Evolutionary conservation across 2,113 vertebrate species (phyloP).

Genomic region (Crocuta crocuta): DNA sequence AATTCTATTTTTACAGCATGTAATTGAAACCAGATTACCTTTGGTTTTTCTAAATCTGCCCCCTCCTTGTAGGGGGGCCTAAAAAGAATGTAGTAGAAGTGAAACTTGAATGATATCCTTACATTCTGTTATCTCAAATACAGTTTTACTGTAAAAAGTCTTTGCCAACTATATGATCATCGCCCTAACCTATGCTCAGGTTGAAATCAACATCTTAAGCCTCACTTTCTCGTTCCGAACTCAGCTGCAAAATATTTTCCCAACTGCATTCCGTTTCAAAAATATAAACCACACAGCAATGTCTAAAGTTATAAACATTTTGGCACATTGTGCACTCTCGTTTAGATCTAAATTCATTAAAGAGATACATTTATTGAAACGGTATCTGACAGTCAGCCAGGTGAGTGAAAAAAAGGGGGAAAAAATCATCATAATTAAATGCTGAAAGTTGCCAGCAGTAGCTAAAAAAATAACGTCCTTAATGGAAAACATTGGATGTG

Average conservation of each 20-base stretch:
- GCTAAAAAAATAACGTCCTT: constrained; percentile 24
- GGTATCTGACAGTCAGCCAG: background rate
- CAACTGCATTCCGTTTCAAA: constrained; percentile 34
- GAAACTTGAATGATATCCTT: constrained; percentile 62
- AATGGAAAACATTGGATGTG: background rate
- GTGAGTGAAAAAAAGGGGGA: background rate
- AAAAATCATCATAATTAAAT: background rate
- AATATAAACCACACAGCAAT: background rate
- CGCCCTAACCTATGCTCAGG: background rate
- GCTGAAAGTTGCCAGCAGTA: background rate
- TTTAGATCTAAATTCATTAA: background rate
- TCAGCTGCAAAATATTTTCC: background rate
- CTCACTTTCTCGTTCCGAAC: background rate
- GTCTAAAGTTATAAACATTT: background rate
- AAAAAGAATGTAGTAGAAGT: constrained; percentile 55
- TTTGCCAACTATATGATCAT: background rate
- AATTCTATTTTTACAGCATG: constrained; percentile 79
- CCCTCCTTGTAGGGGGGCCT: background rate
- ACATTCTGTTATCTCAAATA: background rate
- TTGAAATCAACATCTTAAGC: background rate
- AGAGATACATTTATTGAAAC: background rate
- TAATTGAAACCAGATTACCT: constrained; percentile 86
- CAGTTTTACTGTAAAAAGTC: constrained; percentile 50
- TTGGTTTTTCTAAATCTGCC: background rate
- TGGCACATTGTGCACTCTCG: background rate